Evolutionary conservation across 2,888 invertebrate species (phyloP).

Genomic region (Mamestra brassicae): DNA sequence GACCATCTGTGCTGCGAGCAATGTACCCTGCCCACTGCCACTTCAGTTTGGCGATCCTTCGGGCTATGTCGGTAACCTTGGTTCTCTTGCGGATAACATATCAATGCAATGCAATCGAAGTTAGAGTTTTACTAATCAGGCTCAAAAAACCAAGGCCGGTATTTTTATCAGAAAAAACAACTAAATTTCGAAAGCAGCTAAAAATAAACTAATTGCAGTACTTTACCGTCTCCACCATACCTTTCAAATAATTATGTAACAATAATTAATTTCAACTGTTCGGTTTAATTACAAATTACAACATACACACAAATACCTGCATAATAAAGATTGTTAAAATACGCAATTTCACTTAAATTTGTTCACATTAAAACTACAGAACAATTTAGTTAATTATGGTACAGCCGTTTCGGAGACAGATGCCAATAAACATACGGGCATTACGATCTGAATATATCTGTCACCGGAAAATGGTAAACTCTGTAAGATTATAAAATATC

Average conservation of each 20-base stretch:
- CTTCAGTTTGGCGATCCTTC: no score
- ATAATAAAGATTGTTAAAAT: conserved; percentile 14
- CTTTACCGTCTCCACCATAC: neutral
- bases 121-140: no score
- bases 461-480: no score
- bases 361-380: conserved; percentile 11
- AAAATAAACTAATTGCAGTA: neutral
- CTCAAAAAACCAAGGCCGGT: no score
- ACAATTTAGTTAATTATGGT: neutral
- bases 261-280: conserved; percentile 10
- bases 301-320: neutral
- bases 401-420: neutral
- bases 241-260: conserved; percentile 26
- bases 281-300: conserved; percentile 27
- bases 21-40: no score
- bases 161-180: no score
- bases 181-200: neutral
- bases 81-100: no score
- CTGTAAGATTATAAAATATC: no score
- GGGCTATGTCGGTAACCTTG: no score
- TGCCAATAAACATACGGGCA: conserved; percentile 6
- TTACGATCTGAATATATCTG: neutral
- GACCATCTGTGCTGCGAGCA: no score
- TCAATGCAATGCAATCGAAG: no score
- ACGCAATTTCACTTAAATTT: conserved; percentile 36